These are phyloP conservation scores for Cavia porcellus DNA, from an alignment of 2,113 vertebrate species.

Conservation along the genomic window DNA sequence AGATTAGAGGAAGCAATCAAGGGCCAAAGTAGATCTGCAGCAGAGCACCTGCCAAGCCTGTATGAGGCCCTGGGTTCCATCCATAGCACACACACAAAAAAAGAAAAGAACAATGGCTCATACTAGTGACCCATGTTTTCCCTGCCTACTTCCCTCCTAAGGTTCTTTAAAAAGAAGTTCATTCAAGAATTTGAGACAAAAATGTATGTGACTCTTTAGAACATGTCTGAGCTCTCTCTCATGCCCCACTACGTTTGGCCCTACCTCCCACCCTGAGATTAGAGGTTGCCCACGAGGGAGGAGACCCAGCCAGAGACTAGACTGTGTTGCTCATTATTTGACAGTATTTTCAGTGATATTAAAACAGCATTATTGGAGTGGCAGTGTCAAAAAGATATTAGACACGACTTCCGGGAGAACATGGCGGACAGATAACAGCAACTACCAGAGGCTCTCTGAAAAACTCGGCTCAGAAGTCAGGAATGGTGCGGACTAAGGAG, in stretches of 20 bases:
- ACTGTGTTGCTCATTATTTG: background rate
- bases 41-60: background rate
- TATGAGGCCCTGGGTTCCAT: background rate
- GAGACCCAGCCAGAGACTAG: background rate
- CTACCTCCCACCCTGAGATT: background rate
- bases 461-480: too few species aligned
- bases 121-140: background rate
- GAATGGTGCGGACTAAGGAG: too few species aligned
- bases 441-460: too few species aligned
- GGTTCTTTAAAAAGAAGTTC: background rate
- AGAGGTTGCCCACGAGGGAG: background rate
- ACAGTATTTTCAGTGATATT: background rate
- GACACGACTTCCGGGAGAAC: too few species aligned
- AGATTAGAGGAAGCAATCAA: background rate
- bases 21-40: too few species aligned
- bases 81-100: background rate
- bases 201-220: background rate
- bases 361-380: background rate
- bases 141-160: background rate
- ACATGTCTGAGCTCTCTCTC: background rate
- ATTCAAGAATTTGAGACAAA: background rate
- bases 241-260: background rate
- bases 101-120: background rate
- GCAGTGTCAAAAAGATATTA: background rate
- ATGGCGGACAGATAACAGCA: too few species aligned